Base-by-base conservation (phyloP, 2,888 invertebrate genomes). In the Timema cristinae region DNA sequence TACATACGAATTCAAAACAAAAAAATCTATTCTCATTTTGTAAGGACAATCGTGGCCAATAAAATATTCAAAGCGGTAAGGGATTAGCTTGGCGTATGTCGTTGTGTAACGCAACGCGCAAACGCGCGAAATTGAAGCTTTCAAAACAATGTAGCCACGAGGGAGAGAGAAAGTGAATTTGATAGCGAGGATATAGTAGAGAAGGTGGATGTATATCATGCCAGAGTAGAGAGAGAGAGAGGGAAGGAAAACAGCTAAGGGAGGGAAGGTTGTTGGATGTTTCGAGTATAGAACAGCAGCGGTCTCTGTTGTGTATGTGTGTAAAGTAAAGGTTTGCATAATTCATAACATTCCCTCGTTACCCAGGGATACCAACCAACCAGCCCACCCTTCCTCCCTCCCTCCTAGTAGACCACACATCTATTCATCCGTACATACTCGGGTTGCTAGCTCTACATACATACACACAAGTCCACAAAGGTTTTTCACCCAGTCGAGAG, bases 291-390 rank as follows among this genome's bases (percentile, higher is more conserved):
- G 67, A 50, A 67, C 50, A 50, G 48, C 67, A 67, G 50, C 32
- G 51, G 50, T 16, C 13, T 49, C n/a, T 7, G 67, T 66, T 50
- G 66, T n/a, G 52, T 52, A 66, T 49, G 68, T 61, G 51, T 49
- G 56, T 69, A 50, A 72, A 72, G 72, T 72, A 70, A 73, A 73
- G 73, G 51, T 66, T 63, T 73, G 73, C 71, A 73, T 73, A 71
- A 73, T 73, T 73, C 73, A 73, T 73, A 67, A 56, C 63, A 66
- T 56, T 50, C 61, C 67, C 69, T 48, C 70, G 66, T 66, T 66
- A 70, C 70, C 66, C 13, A 52, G 52, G 66, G 11, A 52, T 32
- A 32, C 32, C 32, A 70, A 63, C 59, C 15, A 32, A 15, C 13
- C 66, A 13, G 15, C 32, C 66, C n/a, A n/a, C n/a, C n/a, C n/a